Base-by-base conservation (phyloP, 2,888 invertebrate genomes). In the Deilephila elpenor region DNA sequence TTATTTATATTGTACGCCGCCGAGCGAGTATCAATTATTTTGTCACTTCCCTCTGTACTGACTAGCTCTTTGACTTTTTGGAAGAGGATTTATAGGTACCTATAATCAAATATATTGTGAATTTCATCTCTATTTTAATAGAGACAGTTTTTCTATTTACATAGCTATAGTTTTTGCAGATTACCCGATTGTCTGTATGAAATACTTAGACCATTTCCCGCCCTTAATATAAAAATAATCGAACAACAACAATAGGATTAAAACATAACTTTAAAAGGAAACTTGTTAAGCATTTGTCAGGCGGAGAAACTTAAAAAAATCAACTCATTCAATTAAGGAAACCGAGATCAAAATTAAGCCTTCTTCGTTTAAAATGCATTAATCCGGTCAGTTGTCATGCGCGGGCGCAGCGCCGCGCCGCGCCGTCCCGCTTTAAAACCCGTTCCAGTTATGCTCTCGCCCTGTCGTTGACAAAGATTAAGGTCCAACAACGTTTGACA, bases 301-400 rank as follows among this genome's bases (percentile, higher is more conserved):
- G 59, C 70, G 74, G 75, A 76, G 74, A 67, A 76, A 80, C 79
- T 76, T 75, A 74, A 85, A 86, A 86, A 86, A 79, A 79, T 80
- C 86, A 86, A 88, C 86, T 81, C 86, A 88, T 90, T 91, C 91
- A 92, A 94, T 93, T 93, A 93, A 92, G 88, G 88, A 84, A 84
- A 83, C 88, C 83, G 85, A 89, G 86, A 90, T 89, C 91, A 90
- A 90, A 93, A 94, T 94, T 93, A 93, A 94, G 94, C 94, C 92
- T 91, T 94, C 93, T 91, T 90, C 92, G 91, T 93, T 94, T 93
- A 93, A 94, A 93, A 93, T 93, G 91, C 93, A 93, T 94, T 94
- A 94, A 94, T 93, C 93, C 92, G 91, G 92, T 91, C 93, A 93
- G 93, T 92, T 93, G 94, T 92, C 93, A 92, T 88, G 92, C 89